These are phyloP conservation scores for Seira musarum DNA, from an alignment of 2,888 invertebrate genomes.

Conservation along the genomic window DNA sequence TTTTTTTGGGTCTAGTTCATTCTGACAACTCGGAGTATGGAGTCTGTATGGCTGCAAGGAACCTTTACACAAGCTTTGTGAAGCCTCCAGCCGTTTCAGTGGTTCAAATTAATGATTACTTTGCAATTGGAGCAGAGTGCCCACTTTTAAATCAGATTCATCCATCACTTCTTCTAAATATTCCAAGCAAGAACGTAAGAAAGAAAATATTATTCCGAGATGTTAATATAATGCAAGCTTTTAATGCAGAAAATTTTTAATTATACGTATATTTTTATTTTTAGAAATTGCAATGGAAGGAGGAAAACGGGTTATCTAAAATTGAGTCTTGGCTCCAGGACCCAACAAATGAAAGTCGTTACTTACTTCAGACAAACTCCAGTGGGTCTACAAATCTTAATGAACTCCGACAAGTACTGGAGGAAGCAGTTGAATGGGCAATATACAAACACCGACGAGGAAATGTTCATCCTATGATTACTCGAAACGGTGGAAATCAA, in stretches of 20 bases:
- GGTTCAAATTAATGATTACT: conserved; percentile 22
- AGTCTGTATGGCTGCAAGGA: not conserved
- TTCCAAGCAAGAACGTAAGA: conserved; percentile 3
- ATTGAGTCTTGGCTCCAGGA: not conserved
- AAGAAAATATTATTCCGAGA: not conserved
- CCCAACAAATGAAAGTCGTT: conserved; percentile 9
- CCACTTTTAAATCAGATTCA: conserved; percentile 20
- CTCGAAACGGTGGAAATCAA: not conserved
- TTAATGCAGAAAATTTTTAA: no score
- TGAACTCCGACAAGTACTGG: not conserved
- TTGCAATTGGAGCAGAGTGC: conserved; percentile 20
- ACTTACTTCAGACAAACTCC: not conserved
- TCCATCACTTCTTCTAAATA: not conserved
- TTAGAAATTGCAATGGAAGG: not conserved
- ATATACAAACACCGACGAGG: not conserved
- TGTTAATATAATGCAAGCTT: no score
- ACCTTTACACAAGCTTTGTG: conserved; percentile 9
- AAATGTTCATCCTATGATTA: no score
- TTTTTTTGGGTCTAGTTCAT: no score
- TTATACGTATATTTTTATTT: not conserved
- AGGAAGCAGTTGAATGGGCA: not conserved
- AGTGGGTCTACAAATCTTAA: not conserved
- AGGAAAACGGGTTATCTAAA: not conserved
- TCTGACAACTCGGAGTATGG: not conserved
- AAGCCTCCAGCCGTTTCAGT: not conserved